phyloP scores from a whole-genome alignment of 1,140 invertebrate genomes.

The Dreissena polymorpha region DNA sequence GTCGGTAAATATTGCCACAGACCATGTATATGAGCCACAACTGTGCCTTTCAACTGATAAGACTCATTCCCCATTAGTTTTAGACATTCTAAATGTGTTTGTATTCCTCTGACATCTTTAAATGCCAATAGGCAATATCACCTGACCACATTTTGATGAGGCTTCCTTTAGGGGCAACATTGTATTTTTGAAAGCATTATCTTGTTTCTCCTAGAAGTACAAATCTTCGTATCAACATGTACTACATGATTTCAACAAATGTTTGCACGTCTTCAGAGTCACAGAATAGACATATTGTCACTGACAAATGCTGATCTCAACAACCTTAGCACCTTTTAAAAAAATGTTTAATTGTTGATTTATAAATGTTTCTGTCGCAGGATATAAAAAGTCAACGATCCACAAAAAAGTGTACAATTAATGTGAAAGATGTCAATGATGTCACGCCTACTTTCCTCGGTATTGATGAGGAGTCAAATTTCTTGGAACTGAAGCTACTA shows the following conservation, averaged over 20 bases:
- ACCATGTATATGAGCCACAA: too few relatives aligned
- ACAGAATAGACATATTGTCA: too few relatives aligned
- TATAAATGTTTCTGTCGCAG: conserved; percentile 6
- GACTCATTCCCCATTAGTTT: too few relatives aligned
- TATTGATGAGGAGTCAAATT: neutral
- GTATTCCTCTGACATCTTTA: too few relatives aligned
- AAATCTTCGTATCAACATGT: neutral
- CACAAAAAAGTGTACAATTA: conserved; percentile 45
- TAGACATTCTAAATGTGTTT: too few relatives aligned
- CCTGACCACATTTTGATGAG: too few relatives aligned
- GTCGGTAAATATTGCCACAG: too few relatives aligned
- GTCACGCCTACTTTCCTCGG: conserved; percentile 55
- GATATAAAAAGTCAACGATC: conserved; percentile 28
- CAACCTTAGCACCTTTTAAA: neutral
- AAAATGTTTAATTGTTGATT: neutral
- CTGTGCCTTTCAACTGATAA: too few relatives aligned
- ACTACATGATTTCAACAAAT: neutral
- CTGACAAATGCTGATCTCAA: neutral
- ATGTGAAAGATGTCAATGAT: conserved; percentile 60
- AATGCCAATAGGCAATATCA: too few relatives aligned
- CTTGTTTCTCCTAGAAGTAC: neutral
- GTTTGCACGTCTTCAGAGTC: neutral
- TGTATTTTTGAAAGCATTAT: too few relatives aligned
- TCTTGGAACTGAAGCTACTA: conserved; percentile 43
- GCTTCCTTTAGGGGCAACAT: too few relatives aligned